A percentile compares a stretch with the other conserved stretches of the same genome.
phyloP scores from a whole-genome alignment of 2,797 vertebrate species.

The Channallabes apus region DNA sequence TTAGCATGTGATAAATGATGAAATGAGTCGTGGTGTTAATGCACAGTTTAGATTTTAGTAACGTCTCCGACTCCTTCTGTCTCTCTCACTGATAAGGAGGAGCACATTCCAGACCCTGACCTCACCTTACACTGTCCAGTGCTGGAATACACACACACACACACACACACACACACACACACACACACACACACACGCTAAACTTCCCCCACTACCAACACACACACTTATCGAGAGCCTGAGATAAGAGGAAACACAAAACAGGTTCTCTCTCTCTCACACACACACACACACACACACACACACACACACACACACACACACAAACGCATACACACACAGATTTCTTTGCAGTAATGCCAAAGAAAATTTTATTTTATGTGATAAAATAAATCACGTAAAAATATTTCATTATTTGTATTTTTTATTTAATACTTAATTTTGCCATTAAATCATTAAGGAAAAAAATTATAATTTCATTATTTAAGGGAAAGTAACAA shows the following conservation, averaged over 20 bases:
- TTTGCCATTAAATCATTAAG: no score
- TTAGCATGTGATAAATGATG: constrained; percentile 8
- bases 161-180: constrained; percentile 19
- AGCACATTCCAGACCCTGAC: constrained; percentile 71
- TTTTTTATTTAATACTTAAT: no score
- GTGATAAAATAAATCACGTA: no score
- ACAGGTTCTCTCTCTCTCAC: constrained; percentile 18
- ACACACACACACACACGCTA: constrained; percentile 14
- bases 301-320: constrained; percentile 7
- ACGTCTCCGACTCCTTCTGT: constrained; percentile 40
- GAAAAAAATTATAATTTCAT: no score
- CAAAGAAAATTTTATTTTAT: no score
- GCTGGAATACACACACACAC: constrained; percentile 39
- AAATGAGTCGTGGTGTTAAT: background rate
- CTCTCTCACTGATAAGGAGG: constrained; percentile 53
- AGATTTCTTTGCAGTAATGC: no score
- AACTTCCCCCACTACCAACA: constrained; percentile 14
- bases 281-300: background rate
- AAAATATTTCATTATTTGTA: no score
- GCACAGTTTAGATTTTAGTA: constrained; percentile 30
- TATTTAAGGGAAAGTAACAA: no score
- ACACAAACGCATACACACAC: no score
- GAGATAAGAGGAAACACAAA: constrained; percentile 39
- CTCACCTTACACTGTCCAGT: constrained; percentile 76
- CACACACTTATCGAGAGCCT: constrained; percentile 26